These are phyloP conservation scores for Falco peregrinus DNA, from an alignment of 2,797 vertebrate species.

Conservation along the genomic window DNA sequence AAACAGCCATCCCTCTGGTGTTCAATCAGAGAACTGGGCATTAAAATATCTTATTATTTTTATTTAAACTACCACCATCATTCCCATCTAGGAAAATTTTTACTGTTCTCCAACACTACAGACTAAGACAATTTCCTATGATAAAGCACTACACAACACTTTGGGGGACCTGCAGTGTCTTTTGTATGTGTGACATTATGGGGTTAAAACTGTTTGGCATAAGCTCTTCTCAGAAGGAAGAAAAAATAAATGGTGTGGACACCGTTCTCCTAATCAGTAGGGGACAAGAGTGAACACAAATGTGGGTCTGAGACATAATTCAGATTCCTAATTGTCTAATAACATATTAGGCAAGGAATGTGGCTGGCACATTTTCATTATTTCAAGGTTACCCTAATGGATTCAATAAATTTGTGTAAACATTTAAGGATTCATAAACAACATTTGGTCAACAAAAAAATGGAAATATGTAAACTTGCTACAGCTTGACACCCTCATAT, in stretches of 20 bases:
- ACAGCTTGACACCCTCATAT: neutral
- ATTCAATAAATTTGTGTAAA: neutral
- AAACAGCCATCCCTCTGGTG: neutral
- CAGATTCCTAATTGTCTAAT: neutral
- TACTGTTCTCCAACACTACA: neutral
- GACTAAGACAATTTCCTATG: neutral
- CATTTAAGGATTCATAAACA: neutral
- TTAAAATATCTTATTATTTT: neutral
- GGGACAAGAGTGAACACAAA: neutral
- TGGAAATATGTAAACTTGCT: neutral
- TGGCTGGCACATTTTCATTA: neutral
- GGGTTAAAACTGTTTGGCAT: neutral
- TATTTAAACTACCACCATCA: neutral
- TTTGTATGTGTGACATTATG: rapidly evolving
- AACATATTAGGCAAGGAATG: neutral
- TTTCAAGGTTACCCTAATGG: neutral
- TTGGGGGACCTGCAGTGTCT: rapidly evolving
- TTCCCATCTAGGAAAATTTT: neutral
- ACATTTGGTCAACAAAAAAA: neutral
- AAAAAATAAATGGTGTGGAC: neutral
- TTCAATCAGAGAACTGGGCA: neutral
- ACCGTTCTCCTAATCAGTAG: neutral
- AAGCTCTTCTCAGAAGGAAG: neutral
- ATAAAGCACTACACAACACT: neutral
- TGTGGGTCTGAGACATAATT: neutral